Percentiles rank a stretch among this genome's conserved stretches.
These are phyloP conservation scores for Pitta sordida DNA, from an alignment of 2,113 vertebrate species.

Conservation along the genomic window DNA sequence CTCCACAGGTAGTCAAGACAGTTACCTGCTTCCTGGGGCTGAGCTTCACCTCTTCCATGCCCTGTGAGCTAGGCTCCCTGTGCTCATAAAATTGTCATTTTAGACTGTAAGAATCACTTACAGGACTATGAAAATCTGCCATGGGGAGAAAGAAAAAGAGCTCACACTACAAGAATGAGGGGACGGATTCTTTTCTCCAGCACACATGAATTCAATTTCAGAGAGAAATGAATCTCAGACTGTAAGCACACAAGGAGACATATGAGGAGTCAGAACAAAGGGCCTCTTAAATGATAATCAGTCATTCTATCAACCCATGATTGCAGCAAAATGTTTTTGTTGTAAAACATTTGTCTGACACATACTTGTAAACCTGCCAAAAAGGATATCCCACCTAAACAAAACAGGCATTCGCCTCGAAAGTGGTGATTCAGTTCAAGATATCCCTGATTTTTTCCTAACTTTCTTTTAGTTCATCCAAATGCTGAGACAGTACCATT, in stretches of 20 bases:
- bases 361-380: slow-evolving; percentile 63
- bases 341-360: slow-evolving; percentile 67
- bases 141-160: not conserved
- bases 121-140: slow-evolving; percentile 38
- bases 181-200: slow-evolving; percentile 18
- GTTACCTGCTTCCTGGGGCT: not conserved
- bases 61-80: not conserved
- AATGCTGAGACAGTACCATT: not conserved
- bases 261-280: slow-evolving; percentile 61
- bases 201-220: slow-evolving; percentile 66
- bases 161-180: slow-evolving; percentile 43
- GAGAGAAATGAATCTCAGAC: slow-evolving; percentile 51
- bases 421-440: not conserved
- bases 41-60: not conserved
- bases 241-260: slow-evolving; percentile 52
- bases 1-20: not conserved
- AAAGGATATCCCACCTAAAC: slow-evolving; percentile 47
- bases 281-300: slow-evolving; percentile 45
- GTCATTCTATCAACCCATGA: slow-evolving; percentile 55
- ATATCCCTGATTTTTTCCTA: not conserved
- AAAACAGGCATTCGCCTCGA: slow-evolving; percentile 13
- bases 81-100: slow-evolving; percentile 55
- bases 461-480: not conserved
- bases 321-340: slow-evolving; percentile 53
- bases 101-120: not conserved